Evolutionary conservation across 2,797 vertebrate species (phyloP).

Genomic region (Geotrypetes seraphini): DNA sequence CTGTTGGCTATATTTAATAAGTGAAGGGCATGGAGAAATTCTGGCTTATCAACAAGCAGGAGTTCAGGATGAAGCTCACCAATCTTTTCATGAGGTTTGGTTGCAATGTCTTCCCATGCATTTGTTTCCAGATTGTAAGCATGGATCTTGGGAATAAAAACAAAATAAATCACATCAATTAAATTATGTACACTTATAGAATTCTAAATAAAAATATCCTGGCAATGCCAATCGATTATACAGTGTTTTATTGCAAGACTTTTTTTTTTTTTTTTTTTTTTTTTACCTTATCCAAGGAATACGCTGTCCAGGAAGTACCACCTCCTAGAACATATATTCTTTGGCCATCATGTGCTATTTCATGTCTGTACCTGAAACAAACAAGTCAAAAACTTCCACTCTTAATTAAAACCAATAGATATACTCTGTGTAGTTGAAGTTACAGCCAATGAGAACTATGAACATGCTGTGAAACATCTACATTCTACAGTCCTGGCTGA

Average conservation of each 20-base stretch:
- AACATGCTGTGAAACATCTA: too few relatives aligned
- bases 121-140: slow-evolving; percentile 97
- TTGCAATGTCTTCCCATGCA: slow-evolving; percentile 92
- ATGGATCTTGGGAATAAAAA: slow-evolving; percentile 66
- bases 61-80: slow-evolving; percentile 45
- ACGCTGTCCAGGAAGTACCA: slow-evolving; percentile 95
- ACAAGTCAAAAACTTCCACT: slow-evolving; percentile 1
- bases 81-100: slow-evolving; percentile 91
- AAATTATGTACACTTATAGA: not conserved
- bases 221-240: not conserved
- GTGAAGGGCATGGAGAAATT: too few relatives aligned
- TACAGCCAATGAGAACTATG: too few relatives aligned
- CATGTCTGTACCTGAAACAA: slow-evolving; percentile 82
- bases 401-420: not conserved
- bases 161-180: not conserved
- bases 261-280: not conserved
- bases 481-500: too few relatives aligned
- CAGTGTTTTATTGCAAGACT: not conserved
- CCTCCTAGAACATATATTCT: slow-evolving; percentile 94
- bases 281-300: slow-evolving; percentile 89
- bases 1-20: too few relatives aligned
- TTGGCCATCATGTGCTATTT: slow-evolving; percentile 92
- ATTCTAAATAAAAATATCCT: not conserved
- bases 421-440: not conserved
- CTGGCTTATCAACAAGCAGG: too few relatives aligned